Base-by-base conservation (phyloP, 2,888 invertebrate species). In the Lymantria dispar region DNA sequence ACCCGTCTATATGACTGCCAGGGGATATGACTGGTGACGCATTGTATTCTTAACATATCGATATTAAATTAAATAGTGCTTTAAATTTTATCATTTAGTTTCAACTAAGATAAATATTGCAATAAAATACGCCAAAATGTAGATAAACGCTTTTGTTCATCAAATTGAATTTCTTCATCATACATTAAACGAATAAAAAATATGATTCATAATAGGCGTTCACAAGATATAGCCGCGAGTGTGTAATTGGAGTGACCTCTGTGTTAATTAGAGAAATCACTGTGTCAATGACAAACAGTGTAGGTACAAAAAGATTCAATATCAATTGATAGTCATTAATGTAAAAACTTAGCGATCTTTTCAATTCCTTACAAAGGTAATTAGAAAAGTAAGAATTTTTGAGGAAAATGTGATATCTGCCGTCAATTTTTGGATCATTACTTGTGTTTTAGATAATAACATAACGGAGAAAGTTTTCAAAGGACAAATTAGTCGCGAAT, bases 251-350 rank as follows among this genome's bases (percentile, higher is more conserved):
- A 60, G 64, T 68, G 78, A 64, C 78, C 79, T 80, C 70, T 67
- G 65, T 63, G 69, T 70, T 82, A 81, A 85, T 85, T 79, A 78
- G 79, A 79, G 82, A 85, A 84, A 85, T 76, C 76, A 72, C 64
- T 77, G 67, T 83, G 83, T 83, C 87, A 87, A 86, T 87, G 86
- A 75, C 84, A 73, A 76, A 62, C 49, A 49, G 54, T 66, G 68
- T 64, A n/a, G n/a, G n/a, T n/a, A 55, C 51, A 57, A 83, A 79
- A 74, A 77, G 65, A 76, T 70, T 78, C 70, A 77, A 65, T 72
- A 70, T 70, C 65, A 72, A 70, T 63, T 65, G 62, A 62, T 5
- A 22, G 5, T 3, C 68, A 74, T 72, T 63, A 62, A 62, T 65
- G 55, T 65, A 79, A 83, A 80, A 77, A 74, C 61, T 58, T 49